Conservation (phyloP, 2,888 invertebrate genomes). For the Rugalucina vietnamica region DNA sequence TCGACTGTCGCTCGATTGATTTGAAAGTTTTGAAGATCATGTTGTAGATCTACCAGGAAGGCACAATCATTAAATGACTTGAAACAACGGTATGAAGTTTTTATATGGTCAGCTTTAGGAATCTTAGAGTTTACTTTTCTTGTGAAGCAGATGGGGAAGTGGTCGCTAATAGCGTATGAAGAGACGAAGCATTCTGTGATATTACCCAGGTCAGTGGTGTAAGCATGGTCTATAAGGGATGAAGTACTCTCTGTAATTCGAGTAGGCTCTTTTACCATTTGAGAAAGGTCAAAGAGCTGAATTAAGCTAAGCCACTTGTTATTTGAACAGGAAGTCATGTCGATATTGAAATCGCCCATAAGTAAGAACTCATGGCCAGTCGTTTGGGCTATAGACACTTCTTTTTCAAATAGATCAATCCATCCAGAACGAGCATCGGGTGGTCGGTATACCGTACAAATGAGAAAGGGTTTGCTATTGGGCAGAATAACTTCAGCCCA, state of each 20-base stretch:
- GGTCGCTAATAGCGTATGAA: background rate
- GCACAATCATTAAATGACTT: background rate
- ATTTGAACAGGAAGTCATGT: background rate
- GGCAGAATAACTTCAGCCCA: background rate
- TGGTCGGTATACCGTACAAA: constrained; percentile 12
- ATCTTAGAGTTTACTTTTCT: background rate
- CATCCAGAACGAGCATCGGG: background rate
- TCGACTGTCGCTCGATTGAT: background rate
- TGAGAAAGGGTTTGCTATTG: constrained; percentile 4
- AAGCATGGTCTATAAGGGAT: too few species aligned
- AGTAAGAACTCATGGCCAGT: background rate
- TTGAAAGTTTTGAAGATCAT: background rate
- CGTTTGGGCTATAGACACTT: background rate
- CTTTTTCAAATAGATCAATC: constrained; percentile 5
- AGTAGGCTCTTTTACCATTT: constrained; percentile 3
- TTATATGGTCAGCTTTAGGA: background rate
- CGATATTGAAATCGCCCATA: constrained; percentile 19
- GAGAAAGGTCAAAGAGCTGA: background rate
- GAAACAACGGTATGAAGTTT: background rate
- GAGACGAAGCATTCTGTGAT: background rate
- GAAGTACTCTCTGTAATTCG: background rate
- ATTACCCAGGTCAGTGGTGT: too few species aligned
- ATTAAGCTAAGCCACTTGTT: background rate
- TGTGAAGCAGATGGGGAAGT: background rate
- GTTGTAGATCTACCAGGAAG: background rate